phyloP scores from a whole-genome alignment of 2,797 vertebrate genomes.

The Otus scops region DNA sequence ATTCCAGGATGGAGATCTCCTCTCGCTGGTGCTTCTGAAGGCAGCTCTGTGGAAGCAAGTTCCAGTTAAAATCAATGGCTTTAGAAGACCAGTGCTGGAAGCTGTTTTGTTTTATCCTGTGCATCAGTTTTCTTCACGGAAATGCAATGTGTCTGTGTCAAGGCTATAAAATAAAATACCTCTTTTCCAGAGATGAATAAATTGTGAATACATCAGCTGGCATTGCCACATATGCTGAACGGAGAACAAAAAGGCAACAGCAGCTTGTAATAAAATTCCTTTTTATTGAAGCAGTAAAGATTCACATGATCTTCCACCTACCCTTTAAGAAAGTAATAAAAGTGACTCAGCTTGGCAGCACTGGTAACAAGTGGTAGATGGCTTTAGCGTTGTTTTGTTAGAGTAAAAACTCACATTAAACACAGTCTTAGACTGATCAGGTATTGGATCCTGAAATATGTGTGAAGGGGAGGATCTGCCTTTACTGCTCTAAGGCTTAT shows the following conservation, averaged over 20 bases:
- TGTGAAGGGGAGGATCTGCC: neutral
- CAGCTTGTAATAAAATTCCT: constrained; percentile 3
- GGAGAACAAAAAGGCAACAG: neutral
- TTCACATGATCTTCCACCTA: neutral
- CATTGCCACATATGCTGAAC: neutral
- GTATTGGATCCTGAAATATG: neutral
- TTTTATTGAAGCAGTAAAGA: neutral
- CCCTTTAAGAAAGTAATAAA: constrained; percentile 7
- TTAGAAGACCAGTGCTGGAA: neutral
- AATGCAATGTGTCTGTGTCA: neutral
- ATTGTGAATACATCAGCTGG: neutral
- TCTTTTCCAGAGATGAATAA: neutral
- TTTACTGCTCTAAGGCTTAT: neutral
- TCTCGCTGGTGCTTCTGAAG: neutral
- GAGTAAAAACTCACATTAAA: neutral
- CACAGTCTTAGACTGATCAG: neutral
- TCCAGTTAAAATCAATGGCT: neutral
- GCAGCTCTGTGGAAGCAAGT: neutral
- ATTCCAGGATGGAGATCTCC: neutral
- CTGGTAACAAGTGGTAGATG: neutral
- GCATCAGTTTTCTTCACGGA: neutral
- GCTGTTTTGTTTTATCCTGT: neutral
- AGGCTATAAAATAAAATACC: neutral
- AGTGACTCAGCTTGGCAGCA: neutral
- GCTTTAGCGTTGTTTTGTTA: neutral